Conservation (phyloP, 1,140 invertebrate species). For the Drosophila fuyamai region DNA sequence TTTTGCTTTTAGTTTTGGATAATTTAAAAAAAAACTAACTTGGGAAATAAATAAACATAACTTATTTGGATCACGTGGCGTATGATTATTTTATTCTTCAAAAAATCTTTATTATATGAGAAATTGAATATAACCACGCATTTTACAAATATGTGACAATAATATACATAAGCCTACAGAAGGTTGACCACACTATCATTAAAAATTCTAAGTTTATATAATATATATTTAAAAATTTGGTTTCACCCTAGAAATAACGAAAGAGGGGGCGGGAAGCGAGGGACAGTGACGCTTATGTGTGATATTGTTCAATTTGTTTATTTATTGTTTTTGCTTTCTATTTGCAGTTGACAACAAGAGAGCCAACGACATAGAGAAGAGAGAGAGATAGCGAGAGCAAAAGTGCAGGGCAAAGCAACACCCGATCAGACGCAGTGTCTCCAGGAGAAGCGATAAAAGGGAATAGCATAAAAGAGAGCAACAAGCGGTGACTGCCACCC, state of each 20-base stretch:
- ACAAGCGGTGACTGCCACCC: conserved; percentile 7
- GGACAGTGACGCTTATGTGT: background rate
- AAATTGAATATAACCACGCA: background rate
- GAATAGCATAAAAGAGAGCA: background rate
- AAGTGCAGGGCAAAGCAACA: conserved; percentile 7
- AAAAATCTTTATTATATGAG: background rate
- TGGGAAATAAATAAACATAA: too few species aligned
- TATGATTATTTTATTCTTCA: background rate
- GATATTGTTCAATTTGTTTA: conserved; percentile 63
- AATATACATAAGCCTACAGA: background rate
- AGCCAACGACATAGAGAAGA: conserved; percentile 1
- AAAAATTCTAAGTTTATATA: background rate
- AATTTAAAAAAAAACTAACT: too few species aligned
- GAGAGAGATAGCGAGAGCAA: conserved; percentile 19
- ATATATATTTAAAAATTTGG: conserved; percentile 1
- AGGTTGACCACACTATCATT: background rate
- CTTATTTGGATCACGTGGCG: background rate
- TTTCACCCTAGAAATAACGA: conserved; percentile 12
- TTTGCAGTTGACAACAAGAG: conserved; percentile 72
- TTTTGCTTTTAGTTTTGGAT: too few species aligned
- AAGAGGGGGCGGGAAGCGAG: background rate
- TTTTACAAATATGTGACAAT: background rate
- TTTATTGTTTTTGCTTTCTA: conserved; percentile 44
- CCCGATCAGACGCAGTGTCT: conserved; percentile 47
- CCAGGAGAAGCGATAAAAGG: conserved; percentile 6